Base-by-base conservation (phyloP, 1,140 invertebrate genomes). In the Andrena cerasifolii region DNA sequence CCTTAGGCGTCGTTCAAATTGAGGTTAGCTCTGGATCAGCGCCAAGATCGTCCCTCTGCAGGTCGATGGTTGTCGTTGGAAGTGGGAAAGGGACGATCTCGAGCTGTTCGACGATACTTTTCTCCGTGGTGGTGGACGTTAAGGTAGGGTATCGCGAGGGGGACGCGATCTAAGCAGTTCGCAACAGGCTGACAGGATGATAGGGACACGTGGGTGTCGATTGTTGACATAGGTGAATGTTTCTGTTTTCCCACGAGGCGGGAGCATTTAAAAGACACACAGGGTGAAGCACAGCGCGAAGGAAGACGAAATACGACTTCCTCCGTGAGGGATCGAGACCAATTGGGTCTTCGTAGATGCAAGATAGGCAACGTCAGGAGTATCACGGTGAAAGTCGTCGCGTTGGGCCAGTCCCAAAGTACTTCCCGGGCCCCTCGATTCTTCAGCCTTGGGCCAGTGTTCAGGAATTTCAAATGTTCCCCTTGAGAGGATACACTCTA, bases 1-100 rank as follows among this genome's bases (percentile, higher is more conserved):
- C 82, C 82, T 85, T 85, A 80, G 82, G 78, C 83, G 70, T 85
- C 73, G 83, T 84, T 77, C 63, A 63, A 31, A 73, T 3, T 18
- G 31, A 28, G 51, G 58, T 33, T 47, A 31, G 49, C 21, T 40
- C 24, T 31, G 53, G 51, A 43, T n/a, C 53, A 58, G 31, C 54
- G 14, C 10, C 56, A n/a, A 3, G 12, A 63, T 53, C 53, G 53
- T 45, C 56, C 7, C 21, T 18, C 31, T 49, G 43, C 21, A 5
- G 49, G 4, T 8, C 43, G 3, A 18, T 49, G 43, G 31, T 31
- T 18, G 61, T 21, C 18, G 0, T 28, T 5, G 21, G 3, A n/a
- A 40, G n/a, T 18, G 8, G 16, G n/a, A 21, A 6, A 24, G 47
- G 3, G 28, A 58, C 54, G 54, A 33, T 33, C 28, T 21, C n/a